Percentiles rank a stretch among this genome's conserved stretches.
phyloP scores from a whole-genome alignment of 1,140 invertebrate species.

The Aphidius gifuensis region DNA sequence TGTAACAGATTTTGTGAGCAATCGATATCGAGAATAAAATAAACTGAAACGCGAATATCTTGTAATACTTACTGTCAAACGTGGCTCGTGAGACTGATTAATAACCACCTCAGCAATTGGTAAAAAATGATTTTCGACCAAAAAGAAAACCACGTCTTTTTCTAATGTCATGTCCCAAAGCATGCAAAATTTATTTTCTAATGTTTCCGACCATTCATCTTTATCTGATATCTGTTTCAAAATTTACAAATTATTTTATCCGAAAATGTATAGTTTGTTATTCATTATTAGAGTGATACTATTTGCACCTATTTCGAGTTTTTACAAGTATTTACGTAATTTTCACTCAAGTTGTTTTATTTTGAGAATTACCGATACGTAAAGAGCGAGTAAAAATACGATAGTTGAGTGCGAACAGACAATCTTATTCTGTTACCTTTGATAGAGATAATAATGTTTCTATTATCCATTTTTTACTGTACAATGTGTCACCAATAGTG shows the following conservation, averaged over 20 bases:
- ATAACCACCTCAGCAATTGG: conserved; percentile 56
- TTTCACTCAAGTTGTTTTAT: too few relatives aligned
- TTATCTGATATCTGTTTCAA: conserved; percentile 41
- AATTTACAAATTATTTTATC: background rate
- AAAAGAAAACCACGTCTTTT: conserved; percentile 65
- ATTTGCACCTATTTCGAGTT: too few relatives aligned
- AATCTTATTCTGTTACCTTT: too few relatives aligned
- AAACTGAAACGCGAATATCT: conserved; percentile 3
- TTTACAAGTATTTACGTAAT: too few relatives aligned
- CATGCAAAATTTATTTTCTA: conserved; percentile 69
- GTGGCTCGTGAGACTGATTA: conserved; percentile 52
- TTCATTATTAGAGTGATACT: too few relatives aligned
- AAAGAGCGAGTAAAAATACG: too few relatives aligned
- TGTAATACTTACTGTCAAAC: conserved; percentile 54
- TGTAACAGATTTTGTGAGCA: conserved; percentile 31
- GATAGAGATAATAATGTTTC: too few relatives aligned
- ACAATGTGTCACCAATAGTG: too few relatives aligned
- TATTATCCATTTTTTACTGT: too few relatives aligned
- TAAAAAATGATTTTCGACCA: conserved; percentile 64
- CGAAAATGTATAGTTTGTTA: too few relatives aligned
- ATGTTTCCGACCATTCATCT: conserved; percentile 52
- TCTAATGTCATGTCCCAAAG: conserved; percentile 78
- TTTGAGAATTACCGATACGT: too few relatives aligned
- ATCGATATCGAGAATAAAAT: conserved; percentile 12
- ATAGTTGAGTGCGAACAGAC: too few relatives aligned